A percentile compares a stretch with the other conserved stretches of the same genome.
Conservation (phyloP, 2,113 vertebrate genomes). For the Oplegnathus fasciatus region DNA sequence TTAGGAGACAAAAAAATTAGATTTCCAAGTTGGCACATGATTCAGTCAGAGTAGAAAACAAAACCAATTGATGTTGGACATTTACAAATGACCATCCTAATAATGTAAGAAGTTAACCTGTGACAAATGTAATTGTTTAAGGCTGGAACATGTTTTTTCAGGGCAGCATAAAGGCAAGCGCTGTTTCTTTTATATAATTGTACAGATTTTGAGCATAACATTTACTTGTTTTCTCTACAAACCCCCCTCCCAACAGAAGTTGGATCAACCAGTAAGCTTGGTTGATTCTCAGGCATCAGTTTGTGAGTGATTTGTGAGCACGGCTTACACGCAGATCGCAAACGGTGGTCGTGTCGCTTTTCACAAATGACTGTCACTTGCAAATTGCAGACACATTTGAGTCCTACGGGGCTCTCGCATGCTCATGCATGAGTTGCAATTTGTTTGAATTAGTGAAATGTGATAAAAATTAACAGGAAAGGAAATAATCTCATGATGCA, state of each 20-base stretch:
- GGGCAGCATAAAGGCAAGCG: too few relatives aligned
- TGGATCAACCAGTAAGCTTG: neutral
- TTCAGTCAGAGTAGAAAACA: neutral
- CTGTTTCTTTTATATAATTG: accelerated
- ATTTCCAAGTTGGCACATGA: neutral
- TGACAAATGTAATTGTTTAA: neutral
- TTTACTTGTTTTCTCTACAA: neutral
- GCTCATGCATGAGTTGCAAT: neutral
- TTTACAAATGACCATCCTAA: neutral
- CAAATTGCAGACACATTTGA: neutral
- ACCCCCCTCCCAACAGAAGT: neutral
- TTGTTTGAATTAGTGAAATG: neutral
- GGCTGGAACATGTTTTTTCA: neutral
- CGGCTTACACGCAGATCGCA: neutral
- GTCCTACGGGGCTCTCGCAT: too few relatives aligned
- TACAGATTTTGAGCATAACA: neutral
- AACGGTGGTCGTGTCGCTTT: neutral
- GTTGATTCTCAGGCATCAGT: neutral
- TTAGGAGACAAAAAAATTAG: neutral
- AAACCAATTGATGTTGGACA: too few relatives aligned
- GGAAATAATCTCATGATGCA: neutral
- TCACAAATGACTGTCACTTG: neutral
- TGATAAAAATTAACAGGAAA: neutral
- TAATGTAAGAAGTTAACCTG: too few relatives aligned
- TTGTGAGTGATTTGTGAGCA: neutral